Evolutionary conservation across 2,797 vertebrate genomes (phyloP), one percentile per base, ranked within the genome.

Genomic region (Mionectes olivaceus): DNA sequence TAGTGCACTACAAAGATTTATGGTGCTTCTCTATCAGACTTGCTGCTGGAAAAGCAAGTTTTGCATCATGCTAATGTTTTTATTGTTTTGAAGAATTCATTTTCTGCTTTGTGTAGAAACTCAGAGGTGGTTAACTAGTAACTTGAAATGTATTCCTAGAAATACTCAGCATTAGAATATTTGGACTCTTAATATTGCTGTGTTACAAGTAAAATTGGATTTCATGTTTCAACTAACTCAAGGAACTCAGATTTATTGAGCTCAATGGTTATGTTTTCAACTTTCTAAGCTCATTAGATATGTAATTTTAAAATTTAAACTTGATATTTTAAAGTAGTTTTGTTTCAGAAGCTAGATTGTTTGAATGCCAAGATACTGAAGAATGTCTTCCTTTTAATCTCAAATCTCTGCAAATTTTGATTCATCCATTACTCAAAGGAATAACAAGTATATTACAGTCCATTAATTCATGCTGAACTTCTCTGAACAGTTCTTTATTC

Each of bases 1-100:
- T 83, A 56, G 59, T 97, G 96, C 96, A 96, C 95, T 96, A 95
- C 83, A 87, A 90, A 93, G 89, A 90, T 88, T 69, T 56, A 95
- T 79, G 98, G 97, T 97, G 97, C 97, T 98, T 95, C 89, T 89
- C 46, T 71, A 18, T 55, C 52, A 79, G 41, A 96, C 97, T 98
- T 98, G 98, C 98, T 98, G 97, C 97, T 98, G 98, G 98, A 89
- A 97, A 98, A 97, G 97, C 97, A 98, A 97, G 98, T 92, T 80
- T 79, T 93, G 50, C 79, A 91, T 97, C 91, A 70, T 52, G 83
- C 89, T 97, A 77, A 93, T 92, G 85, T 86, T 83, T 85, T 87
- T 80, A 79, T 86, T 82, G 41, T 94, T 92, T 97, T 96, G 91
- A 96, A 95, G 95, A 94, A 95, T 88, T 89, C 13, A 41, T 93